Base-by-base conservation (phyloP, 1,140 invertebrate genomes). In the Maconellicoccus hirsutus region DNA sequence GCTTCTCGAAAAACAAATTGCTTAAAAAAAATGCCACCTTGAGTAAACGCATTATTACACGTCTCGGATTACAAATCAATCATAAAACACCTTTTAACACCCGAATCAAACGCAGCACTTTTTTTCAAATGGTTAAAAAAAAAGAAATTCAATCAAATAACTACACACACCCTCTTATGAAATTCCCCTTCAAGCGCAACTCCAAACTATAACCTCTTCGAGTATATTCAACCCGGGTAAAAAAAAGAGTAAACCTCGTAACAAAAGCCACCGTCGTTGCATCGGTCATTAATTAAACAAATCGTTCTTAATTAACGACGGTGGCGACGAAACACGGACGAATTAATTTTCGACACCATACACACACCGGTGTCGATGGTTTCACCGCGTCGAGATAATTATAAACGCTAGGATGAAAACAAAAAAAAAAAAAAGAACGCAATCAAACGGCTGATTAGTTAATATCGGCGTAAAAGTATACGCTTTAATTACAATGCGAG, bases 221-320 rank as follows among this genome's bases (percentile, higher is more conserved):
- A 52, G 42, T 52, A 52, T 52, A 52, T 52, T 52, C 42, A 52
- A 52, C 42, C n/a, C 42, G 4, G n/a, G n/a, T 52, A 52, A 52
- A n/a, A n/a, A n/a, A n/a, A n/a, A n/a, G n/a, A n/a, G n/a, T n/a
- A n/a, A 52, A 52, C 42, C 42, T 52, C 6, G 42, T 16, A 52
- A 52, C 42, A 52, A 52, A 52, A 52, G 42, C 42, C 42, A 52
- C 6, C 42, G n/a, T 16, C 42, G 42, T 6, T 52, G 16, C 42
- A 52, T 16, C 4, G 42, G 42, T 52, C 42, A 52, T 52, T 52
- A 52, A 52, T 52, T 52, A 52, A 52, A 52, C 42, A 52, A 52
- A 52, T 52, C 16, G 42, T 52, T 52, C 6, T 52, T 52, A 52
- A 52, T 52, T 52, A 52, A 52, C 42, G 42, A 52, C n/a, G 42